phyloP scores from a whole-genome alignment of 2,113 vertebrate species.

The Lampris incognitus region DNA sequence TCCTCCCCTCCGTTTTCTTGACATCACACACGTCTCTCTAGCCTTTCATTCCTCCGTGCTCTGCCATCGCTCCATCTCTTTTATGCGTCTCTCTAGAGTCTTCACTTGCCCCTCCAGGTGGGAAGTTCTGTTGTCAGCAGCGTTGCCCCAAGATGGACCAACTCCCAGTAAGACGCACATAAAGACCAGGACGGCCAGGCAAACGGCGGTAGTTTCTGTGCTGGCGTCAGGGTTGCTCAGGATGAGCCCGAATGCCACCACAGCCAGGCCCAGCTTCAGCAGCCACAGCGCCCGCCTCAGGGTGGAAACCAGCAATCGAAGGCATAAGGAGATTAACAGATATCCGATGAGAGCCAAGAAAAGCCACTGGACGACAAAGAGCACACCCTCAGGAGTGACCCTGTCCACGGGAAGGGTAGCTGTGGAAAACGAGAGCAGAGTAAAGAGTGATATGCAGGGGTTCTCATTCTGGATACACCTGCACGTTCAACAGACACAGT shows the following conservation, averaged over 20 bases:
- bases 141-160: background rate
- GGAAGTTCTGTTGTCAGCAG: background rate
- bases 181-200: slow-evolving; percentile 64
- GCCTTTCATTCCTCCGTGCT: slow-evolving; percentile 56
- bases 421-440: slow-evolving; percentile 13
- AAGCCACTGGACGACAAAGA: slow-evolving; percentile 72
- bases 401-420: slow-evolving; percentile 39
- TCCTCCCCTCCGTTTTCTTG: background rate
- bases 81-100: slow-evolving; percentile 68
- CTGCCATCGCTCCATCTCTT: slow-evolving; percentile 69
- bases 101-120: slow-evolving; percentile 71
- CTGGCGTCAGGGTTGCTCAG: slow-evolving; percentile 65
- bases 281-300: slow-evolving; percentile 70
- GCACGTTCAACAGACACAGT: background rate
- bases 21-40: background rate
- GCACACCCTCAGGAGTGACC: slow-evolving; percentile 70
- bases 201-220: slow-evolving; percentile 61
- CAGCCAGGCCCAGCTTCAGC: slow-evolving; percentile 62
- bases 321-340: slow-evolving; percentile 71
- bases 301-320: slow-evolving; percentile 62
- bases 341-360: slow-evolving; percentile 70
- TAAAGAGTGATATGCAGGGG: background rate
- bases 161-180: slow-evolving; percentile 72
- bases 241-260: slow-evolving; percentile 68
- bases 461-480: background rate